Evolutionary conservation across 2,797 vertebrate species (phyloP).

Genomic region (Amphiprion clarkii): DNA sequence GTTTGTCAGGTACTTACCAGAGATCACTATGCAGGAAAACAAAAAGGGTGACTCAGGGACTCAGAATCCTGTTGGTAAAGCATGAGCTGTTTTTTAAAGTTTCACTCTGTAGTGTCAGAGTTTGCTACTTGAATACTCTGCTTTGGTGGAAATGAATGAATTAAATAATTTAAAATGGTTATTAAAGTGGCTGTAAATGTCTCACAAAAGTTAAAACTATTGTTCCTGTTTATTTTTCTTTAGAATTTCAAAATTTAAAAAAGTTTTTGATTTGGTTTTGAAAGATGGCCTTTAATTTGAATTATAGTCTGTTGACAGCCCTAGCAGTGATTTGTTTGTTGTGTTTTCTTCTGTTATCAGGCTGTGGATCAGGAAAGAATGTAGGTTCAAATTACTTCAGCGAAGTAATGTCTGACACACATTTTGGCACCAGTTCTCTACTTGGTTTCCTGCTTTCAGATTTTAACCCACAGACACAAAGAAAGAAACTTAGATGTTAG

Average conservation of each 20-base stretch:
- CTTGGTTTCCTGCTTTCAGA: not conserved
- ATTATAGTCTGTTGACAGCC: not conserved
- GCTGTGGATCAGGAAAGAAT: not conserved
- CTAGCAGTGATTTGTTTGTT: not conserved
- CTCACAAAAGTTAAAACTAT: too few relatives aligned
- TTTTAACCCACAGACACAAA: not conserved
- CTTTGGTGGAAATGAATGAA: too few relatives aligned
- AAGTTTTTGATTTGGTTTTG: not conserved
- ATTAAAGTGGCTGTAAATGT: not conserved
- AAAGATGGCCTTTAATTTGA: not conserved
- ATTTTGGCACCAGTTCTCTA: too few relatives aligned
- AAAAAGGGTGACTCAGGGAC: conserved; percentile 39
- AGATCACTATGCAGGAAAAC: conserved; percentile 5
- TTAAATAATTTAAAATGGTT: too few relatives aligned
- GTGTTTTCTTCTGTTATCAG: conserved; percentile 5
- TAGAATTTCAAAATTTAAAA: too few relatives aligned
- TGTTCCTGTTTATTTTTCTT: too few relatives aligned
- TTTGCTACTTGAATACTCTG: too few relatives aligned
- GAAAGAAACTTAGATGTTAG: not conserved
- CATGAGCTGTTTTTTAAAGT: not conserved
- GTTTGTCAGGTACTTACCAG: conserved; percentile 55
- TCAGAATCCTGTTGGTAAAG: not conserved
- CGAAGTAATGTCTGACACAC: too few relatives aligned
- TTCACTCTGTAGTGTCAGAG: not conserved
- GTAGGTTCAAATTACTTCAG: not conserved